Base-by-base conservation (phyloP, 2,113 vertebrate genomes). In the Ammodramus savannarum region DNA sequence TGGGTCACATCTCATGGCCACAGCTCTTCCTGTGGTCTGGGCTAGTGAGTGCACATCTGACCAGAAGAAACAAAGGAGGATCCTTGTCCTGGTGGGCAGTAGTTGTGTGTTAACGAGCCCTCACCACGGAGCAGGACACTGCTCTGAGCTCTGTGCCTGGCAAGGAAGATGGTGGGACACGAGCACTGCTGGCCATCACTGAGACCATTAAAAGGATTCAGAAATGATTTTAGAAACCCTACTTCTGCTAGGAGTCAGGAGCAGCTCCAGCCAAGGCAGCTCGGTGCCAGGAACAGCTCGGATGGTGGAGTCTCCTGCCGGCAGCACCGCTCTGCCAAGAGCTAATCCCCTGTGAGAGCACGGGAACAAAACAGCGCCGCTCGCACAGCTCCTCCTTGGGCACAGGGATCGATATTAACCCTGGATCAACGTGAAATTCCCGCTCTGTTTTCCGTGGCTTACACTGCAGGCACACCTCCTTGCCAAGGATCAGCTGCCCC, bases 261-360 rank as follows among this genome's bases (percentile, higher is more conserved):
- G 76, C 31, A 2, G 31, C 65, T 87, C 68, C 61, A 91, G 76
- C 84, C 79, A 67, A 94, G 68, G 3, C 61, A 71, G 21, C n/a
- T 36, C 5, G 0, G 76, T 92, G 95, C 96, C 91, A 92, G 86
- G 65, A 81, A 75, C 86, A 93, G 95, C 92, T 93, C 52, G 52
- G 75, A 36, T 93, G 86, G 90, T 86, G 68, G 72, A 86, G 92
- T 75, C 87, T 90, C 90, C 94, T 81, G 91, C 90, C 54, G 82
- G 75, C 90, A 88, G 26, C 4, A 0, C 43, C 1, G 1, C 89
- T 59, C 48, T 95, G 95, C 95, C 94, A 96, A 67, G 90, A 92
- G 90, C 95, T 93, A 69, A 95, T 93, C 95, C 95, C 75, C 65
- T 25, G 83, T 10, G 19, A 93, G 79, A 88, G 63, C 66, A 43